Evolutionary conservation across 2,888 invertebrate genomes (phyloP), one percentile per base, ranked within the genome.

Genomic region (Cephus pulcher): DNA sequence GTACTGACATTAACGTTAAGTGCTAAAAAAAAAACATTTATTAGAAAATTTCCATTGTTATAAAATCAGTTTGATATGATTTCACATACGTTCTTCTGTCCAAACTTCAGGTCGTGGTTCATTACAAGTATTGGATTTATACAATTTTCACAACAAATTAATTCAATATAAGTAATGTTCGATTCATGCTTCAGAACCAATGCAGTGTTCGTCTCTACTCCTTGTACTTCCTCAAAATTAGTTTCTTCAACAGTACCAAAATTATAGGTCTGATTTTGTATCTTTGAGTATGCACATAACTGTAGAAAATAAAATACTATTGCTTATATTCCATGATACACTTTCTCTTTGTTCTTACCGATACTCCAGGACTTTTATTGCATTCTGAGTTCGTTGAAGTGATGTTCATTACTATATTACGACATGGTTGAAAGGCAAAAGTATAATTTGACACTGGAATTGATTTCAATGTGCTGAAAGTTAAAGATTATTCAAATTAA

Each of bases 1-100:
- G 86, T 80, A 90, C 91, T 4, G 94, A 94, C 82, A 92, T 92
- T 79, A 94, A 92, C n/a, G 91, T 84, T 34, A 94, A 86, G 23
- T 90, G 86, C 94, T 94, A 93, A 93, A 56, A 79, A 82, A 80
- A 79, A 76, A 77, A 77, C 56, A 76, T 75, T 69, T 6, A 34
- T 11, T 12, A 11, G 77, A 11, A 9, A 34, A 23, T 12, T 40
- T 6, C 6, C 4, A 40, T 15, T 23, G 23, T 40, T 23, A 34
- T 32, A 11, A 15, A 74, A 30, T n/a, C 34, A 11, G 12, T 74
- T 74, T 74, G 12, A 2, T 33, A 56, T 23, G 2, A 23, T 56
- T 9, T 56, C 33, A 86, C 71, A 9, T 71, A 71, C 71, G 12
- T 32, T 71, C 71, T 11, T 32, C 32, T 56, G 23, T 23, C 15